Conservation (phyloP, 2,888 invertebrate species). For the Agrilus biguttatus region DNA sequence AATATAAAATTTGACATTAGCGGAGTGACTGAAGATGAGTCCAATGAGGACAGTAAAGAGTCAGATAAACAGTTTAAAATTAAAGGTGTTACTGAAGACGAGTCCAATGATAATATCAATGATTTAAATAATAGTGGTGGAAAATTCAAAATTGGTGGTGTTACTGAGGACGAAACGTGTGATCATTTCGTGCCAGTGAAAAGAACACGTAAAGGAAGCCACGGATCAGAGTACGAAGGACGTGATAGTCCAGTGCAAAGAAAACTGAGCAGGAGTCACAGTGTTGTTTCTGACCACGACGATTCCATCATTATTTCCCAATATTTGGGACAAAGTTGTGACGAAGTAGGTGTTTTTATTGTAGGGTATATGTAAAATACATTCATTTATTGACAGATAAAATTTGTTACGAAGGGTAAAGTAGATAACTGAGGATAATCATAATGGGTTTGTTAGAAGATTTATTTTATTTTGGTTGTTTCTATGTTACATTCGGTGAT, state of each 20-base stretch:
- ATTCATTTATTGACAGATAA: too few relatives aligned
- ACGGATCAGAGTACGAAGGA: too few relatives aligned
- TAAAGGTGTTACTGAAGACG: not conserved
- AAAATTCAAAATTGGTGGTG: slow-evolving; percentile 5
- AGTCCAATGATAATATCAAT: not conserved
- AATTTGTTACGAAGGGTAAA: too few relatives aligned
- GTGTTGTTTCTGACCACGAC: slow-evolving; percentile 1
- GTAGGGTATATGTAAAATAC: too few relatives aligned
- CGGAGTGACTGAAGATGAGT: slow-evolving; percentile 7
- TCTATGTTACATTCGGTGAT: not conserved
- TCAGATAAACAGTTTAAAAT: not conserved
- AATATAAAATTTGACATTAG: slow-evolving; percentile 1
- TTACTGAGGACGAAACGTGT: slow-evolving; percentile 6
- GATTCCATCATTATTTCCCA: too few relatives aligned
- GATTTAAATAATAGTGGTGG: not conserved
- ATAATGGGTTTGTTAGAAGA: too few relatives aligned
- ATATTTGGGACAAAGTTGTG: too few relatives aligned
- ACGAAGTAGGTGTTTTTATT: too few relatives aligned
- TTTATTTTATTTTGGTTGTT: not conserved
- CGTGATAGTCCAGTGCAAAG: not conserved
- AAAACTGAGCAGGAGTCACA: slow-evolving; percentile 6
- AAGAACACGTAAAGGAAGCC: too few relatives aligned
- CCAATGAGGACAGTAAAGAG: slow-evolving; percentile 1
- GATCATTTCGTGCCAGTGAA: not conserved
- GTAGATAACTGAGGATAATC: too few relatives aligned